Evolutionary conservation across 2,797 vertebrate genomes (phyloP).

Genomic region (Xyrichtys novacula): DNA sequence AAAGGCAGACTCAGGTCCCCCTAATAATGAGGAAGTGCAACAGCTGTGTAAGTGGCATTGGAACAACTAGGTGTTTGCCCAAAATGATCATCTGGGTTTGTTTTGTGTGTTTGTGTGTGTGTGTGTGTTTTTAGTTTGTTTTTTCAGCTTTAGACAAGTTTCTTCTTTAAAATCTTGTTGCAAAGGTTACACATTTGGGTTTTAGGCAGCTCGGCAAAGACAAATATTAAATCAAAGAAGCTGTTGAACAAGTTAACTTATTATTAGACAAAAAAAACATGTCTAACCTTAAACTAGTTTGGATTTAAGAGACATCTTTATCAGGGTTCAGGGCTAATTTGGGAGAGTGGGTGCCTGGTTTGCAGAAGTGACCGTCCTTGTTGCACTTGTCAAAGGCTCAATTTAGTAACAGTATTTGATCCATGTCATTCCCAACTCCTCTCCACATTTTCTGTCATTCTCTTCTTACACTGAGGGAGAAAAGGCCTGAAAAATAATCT

Average conservation of each 20-base stretch:
- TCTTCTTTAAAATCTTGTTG: neutral
- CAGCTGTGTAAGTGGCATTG: conserved; percentile 2
- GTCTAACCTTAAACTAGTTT: neutral
- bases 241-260: neutral
- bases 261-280: neutral
- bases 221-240: neutral
- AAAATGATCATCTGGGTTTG: neutral
- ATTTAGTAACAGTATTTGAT: too few species aligned
- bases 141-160: neutral
- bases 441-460: too few species aligned
- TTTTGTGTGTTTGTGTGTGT: neutral
- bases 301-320: neutral
- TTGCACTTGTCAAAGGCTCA: too few species aligned
- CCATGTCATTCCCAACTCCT: too few species aligned
- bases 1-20: neutral
- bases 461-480: too few species aligned
- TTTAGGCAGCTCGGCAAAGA: neutral
- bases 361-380: too few species aligned
- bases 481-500: too few species aligned
- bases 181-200: neutral
- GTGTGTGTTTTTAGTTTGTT: neutral
- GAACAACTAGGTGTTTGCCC: neutral
- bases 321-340: too few species aligned
- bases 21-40: conserved; percentile 11
- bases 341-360: too few species aligned